Percentiles rank a stretch among this genome's conserved stretches.
These are phyloP conservation scores for Alauda arvensis DNA, from an alignment of 2,797 vertebrate species.

Conservation along the genomic window DNA sequence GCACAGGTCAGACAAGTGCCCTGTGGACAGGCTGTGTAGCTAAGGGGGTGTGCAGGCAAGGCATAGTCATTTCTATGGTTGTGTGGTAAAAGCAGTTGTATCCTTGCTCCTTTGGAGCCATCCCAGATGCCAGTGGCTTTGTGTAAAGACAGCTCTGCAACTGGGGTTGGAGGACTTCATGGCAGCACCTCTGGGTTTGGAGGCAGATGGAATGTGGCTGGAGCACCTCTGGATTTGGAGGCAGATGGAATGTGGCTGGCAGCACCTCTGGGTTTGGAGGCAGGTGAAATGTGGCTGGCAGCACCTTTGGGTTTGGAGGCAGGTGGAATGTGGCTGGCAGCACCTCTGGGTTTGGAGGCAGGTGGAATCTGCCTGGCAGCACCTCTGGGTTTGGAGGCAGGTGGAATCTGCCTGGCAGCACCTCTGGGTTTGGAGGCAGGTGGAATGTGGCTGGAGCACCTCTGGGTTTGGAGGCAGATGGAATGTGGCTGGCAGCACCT, in stretches of 20 bases:
- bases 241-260: not conserved
- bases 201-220: not conserved
- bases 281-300: not conserved
- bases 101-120: not conserved
- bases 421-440: not conserved
- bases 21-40: not conserved
- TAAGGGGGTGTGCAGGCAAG: not conserved
- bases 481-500: not conserved
- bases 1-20: not conserved
- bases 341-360: not conserved
- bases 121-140: not conserved
- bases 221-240: not conserved
- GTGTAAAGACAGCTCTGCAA: rapidly evolving
- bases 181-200: not conserved
- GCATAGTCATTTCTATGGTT: not conserved
- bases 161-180: not conserved
- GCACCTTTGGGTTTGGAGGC: not conserved
- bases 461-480: not conserved
- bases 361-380: not conserved
- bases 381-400: not conserved
- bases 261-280: not conserved
- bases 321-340: not conserved
- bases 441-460: not conserved
- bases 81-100: not conserved
- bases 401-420: not conserved